Evolutionary conservation across 30 jellyfish, hydroid and myxozoan species (phyloP).

Genomic region (Aurelia coerulea): DNA sequence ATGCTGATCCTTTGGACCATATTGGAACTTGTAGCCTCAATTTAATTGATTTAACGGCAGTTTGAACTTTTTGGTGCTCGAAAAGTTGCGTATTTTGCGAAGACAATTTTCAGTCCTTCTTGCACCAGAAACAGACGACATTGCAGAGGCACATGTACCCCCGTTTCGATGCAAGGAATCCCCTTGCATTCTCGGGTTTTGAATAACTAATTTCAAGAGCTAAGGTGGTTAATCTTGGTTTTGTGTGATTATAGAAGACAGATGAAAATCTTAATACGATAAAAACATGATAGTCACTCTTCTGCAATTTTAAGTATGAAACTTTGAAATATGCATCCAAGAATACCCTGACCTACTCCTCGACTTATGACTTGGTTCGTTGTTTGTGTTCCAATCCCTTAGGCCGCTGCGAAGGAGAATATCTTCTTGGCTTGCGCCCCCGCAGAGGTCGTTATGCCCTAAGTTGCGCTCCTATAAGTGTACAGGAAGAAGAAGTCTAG

Average conservation of each 20-base stretch:
- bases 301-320: background rate
- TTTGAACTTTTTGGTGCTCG: too few species aligned
- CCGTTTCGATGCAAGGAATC: slow-evolving; percentile 46
- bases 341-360: background rate
- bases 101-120: too few species aligned
- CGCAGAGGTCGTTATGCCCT: too few species aligned
- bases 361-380: background rate
- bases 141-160: background rate
- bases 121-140: too few species aligned
- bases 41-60: too few species aligned
- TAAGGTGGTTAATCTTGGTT: slow-evolving; percentile 53
- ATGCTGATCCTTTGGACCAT: too few species aligned
- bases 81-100: too few species aligned
- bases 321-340: background rate
- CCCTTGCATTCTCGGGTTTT: slow-evolving; percentile 13
- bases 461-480: too few species aligned
- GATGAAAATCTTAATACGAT: slow-evolving; percentile 45
- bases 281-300: slow-evolving; percentile 14
- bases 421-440: too few species aligned
- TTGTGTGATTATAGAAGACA: slow-evolving; percentile 28
- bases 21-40: too few species aligned
- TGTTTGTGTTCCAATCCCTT: background rate
- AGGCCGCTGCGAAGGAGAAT: too few species aligned
- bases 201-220: slow-evolving; percentile 11
- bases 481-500: too few species aligned